Base-by-base conservation (phyloP, 2,888 invertebrate genomes). In the Phragmatobia fuliginosa region DNA sequence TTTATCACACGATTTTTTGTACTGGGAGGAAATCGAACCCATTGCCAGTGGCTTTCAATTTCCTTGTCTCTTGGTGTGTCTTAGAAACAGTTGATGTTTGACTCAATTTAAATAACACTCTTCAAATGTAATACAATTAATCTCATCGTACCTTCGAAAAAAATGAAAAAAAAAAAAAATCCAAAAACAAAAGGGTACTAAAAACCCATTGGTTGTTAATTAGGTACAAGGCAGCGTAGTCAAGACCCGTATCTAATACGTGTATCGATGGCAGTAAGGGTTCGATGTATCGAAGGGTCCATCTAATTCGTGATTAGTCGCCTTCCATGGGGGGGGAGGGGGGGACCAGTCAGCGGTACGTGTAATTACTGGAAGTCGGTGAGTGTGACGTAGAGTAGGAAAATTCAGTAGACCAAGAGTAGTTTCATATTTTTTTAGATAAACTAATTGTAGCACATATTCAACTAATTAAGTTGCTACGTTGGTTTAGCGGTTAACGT, bases 291-390 rank as follows among this genome's bases (percentile, higher is more conserved):
- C 67, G 71, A 67, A 71, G 61, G 65, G 64, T 56, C 61, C 71
- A 71, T 68, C 68, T 68, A 68, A 68, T 71, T 65, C 52, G 71
- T 71, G 71, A 71, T 68, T 71, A 71, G 67, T 68, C 64, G 61
- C 71, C 61, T 56, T 62, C 71, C 65, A 33, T 5, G 21, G 16
- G 8, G 21, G 16, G 8, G 41, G 8, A 36, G 45, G 68, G 67
- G 61, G n/a, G 28, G 18, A n/a, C 32, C 62, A 78, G 83, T 82
- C 81, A 81, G 83, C 76, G 78, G 69, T 77, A 83, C 81, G 76
- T 77, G 81, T 81, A 81, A 81, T 82, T 81, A 78, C 72, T 74
- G 68, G 61, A 45, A 38, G 67, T 45, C 61, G 32, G 52, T 21
- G 33, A 60, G n/a, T 64, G 56, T 0, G 25, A 3, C 56, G 61